Base-by-base conservation (phyloP, 2,113 vertebrate species). In the Chitala chitala region DNA sequence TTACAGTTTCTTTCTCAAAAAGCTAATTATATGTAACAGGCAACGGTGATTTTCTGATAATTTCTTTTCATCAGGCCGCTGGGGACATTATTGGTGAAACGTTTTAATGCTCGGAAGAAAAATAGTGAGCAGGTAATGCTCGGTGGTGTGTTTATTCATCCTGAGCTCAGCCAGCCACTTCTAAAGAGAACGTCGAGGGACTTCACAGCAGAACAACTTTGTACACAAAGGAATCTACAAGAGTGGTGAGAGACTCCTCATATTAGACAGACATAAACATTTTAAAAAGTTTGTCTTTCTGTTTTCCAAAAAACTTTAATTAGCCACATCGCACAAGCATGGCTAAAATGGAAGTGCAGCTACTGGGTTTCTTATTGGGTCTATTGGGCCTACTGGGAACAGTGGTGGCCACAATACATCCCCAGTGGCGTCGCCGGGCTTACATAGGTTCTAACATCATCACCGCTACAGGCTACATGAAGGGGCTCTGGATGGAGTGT, bases 401-500 rank as follows among this genome's bases (percentile, higher is more conserved):
- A 0, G 64, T 95, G 0, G 81, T 90, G 0, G 84, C 94, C 61
- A 95, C 94, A 0, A n/a, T 94, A 70, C 87, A 98, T 75, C 96
- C 96, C 0, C 93, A 98, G 82, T 96, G 96, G 96, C 87, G 94
- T 82, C 87, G 89, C 48, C 91, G 89, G 0, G 93, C 93, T 0
- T 93, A 94, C 3, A 84, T 92, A 77, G 94, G 93, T 78, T 81
- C 92, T 75, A 94, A 92, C 85, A 94, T 98, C 79, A 86, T 98
- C 81, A 95, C 92, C 0, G 93, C 94, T 8, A 93, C 90, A 31
- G 86, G 84, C 55, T 93, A 93, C 82, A 89, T 93, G 83, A 92
- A 89, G 83, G 96, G 95, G 64, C 92, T 98, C 75, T 98, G 96
- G 96, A 95, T 98, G 95, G 95, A 95, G 85, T 96, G 96, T 15